Evolutionary conservation across 2,113 vertebrate species (phyloP).

Genomic region (Chunga burmeisteri): DNA sequence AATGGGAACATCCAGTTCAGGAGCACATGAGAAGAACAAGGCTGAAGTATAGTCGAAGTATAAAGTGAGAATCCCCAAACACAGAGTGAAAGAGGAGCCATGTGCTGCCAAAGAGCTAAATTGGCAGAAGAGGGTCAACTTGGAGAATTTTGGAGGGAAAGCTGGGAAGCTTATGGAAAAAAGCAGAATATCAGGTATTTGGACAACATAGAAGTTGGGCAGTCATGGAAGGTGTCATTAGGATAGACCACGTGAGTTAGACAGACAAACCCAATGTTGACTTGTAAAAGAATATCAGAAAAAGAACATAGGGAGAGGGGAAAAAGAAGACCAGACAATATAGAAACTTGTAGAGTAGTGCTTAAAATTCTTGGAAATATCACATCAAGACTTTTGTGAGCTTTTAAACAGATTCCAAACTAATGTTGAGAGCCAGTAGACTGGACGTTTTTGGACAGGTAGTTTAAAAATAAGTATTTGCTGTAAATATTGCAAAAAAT

Average conservation of each 20-base stretch:
- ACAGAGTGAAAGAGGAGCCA: background rate
- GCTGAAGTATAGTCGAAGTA: background rate
- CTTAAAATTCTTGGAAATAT: background rate
- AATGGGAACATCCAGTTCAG: background rate
- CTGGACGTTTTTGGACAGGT: background rate
- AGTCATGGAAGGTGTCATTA: background rate
- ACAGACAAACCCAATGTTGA: background rate
- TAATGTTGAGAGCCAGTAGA: background rate
- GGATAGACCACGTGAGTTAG: background rate
- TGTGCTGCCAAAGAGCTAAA: background rate
- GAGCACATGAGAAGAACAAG: background rate
- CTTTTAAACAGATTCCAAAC: background rate
- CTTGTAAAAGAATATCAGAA: background rate
- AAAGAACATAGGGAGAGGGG: fast-evolving
- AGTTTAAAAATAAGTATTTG: background rate
- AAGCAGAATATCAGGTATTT: background rate
- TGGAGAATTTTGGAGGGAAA: background rate
- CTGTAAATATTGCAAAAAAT: background rate
- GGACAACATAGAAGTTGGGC: background rate
- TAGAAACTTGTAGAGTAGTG: background rate
- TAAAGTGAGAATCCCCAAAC: background rate
- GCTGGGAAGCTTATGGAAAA: background rate
- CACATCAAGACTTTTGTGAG: background rate
- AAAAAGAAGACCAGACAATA: background rate
- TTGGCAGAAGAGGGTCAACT: background rate